Percentiles rank a stretch among this genome's conserved stretches.
Evolutionary conservation across 2,113 vertebrate species (phyloP).

Genomic region (Phalacrocorax aristotelis): DNA sequence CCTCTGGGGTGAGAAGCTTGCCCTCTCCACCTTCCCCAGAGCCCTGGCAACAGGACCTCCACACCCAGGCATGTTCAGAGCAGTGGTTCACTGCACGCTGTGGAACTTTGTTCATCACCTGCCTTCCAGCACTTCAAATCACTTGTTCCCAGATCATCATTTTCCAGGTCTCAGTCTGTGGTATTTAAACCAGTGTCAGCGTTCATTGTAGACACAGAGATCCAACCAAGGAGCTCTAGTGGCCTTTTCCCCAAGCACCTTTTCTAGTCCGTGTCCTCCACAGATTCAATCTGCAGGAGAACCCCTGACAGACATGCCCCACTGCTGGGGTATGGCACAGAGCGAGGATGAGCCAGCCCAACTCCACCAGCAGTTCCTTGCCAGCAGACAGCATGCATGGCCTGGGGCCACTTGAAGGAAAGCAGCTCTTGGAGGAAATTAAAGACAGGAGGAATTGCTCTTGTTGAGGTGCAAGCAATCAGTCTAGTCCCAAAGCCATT

Average conservation of each 20-base stretch:
- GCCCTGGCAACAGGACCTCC: not conserved
- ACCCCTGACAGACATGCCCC: not conserved
- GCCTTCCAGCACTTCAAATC: not conserved
- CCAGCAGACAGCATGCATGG: accelerated
- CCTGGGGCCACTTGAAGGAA: not conserved
- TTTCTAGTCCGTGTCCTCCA: not conserved
- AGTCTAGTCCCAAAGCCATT: not conserved
- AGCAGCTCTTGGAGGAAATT: not conserved
- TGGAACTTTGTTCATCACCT: not conserved
- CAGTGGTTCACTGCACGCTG: not conserved
- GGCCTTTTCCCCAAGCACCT: not conserved
- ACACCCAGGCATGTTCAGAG: not conserved
- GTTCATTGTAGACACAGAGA: not conserved
- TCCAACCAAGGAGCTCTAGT: not conserved
- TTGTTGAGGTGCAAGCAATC: not conserved
- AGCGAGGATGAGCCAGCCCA: not conserved
- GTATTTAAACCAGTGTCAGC: not conserved
- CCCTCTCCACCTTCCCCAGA: not conserved
- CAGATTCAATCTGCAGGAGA: not conserved
- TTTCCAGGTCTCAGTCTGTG: not conserved
- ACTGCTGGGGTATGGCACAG: not conserved
- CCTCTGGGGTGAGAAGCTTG: not conserved
- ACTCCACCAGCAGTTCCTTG: not conserved
- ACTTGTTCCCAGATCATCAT: not conserved
- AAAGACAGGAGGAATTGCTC: accelerated